Conservation (phyloP, 2,888 invertebrate genomes). For the Barypeithes pellucidus region DNA sequence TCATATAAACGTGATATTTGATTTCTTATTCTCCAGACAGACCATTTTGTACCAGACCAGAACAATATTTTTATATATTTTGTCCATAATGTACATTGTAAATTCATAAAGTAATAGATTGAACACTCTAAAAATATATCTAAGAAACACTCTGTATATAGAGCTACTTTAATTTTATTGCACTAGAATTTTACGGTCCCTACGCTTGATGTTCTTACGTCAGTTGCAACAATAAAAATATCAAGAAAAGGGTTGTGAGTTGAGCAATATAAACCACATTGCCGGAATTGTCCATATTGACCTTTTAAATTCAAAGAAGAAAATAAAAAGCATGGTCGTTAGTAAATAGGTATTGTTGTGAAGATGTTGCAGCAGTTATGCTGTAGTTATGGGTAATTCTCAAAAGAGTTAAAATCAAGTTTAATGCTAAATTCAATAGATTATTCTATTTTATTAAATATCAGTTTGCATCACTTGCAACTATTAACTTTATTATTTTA, state of each 20-base stretch:
- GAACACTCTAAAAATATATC: not conserved
- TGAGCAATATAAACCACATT: conserved; percentile 49
- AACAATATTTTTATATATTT: too few relatives aligned
- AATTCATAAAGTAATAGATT: not conserved
- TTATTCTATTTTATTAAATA: too few relatives aligned
- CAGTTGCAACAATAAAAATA: conserved; percentile 42
- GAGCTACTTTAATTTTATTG: conserved; percentile 26
- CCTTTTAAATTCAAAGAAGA: conserved; percentile 33
- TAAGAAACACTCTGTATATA: conserved; percentile 10
- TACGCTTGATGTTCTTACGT: conserved; percentile 41
- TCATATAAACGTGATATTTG: too few relatives aligned
- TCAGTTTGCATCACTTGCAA: too few relatives aligned
- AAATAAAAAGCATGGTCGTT: conserved; percentile 29
- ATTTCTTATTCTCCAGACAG: too few relatives aligned
- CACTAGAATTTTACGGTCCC: conserved; percentile 31
- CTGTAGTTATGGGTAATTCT: not conserved
- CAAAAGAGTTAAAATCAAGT: too few relatives aligned
- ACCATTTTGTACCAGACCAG: too few relatives aligned
- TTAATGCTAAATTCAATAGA: too few relatives aligned
- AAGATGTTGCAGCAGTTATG: conserved; percentile 7
- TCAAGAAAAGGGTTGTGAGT: conserved; percentile 41
- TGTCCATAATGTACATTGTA: too few relatives aligned
- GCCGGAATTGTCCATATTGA: conserved; percentile 24
- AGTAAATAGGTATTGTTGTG: not conserved
- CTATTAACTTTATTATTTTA: too few relatives aligned